Evolutionary conservation across 2,888 invertebrate genomes (phyloP), one percentile per base, ranked within the genome.

Genomic region (Spicauda simplicius): DNA sequence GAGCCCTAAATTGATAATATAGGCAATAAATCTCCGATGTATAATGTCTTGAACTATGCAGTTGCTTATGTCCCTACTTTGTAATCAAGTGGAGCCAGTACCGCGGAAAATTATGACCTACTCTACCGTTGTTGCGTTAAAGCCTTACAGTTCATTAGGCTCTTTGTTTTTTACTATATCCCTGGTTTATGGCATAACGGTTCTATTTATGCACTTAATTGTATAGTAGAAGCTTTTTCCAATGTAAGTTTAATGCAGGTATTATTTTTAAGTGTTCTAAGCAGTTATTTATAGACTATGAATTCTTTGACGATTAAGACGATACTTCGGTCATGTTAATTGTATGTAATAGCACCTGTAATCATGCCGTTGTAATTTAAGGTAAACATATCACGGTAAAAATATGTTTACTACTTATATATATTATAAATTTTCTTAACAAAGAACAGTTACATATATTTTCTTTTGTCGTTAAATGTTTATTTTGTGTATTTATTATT

Each of bases 51-150:
- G 8, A 33, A 33, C 7, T 33, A 33, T 33, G 33, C 10, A 33
- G 8, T 33, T 30, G 7, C 4, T 7, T 33, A 33, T 33, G 33
- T 33, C 33, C 33, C 33, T 33, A 48, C 33, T 11, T 5, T 56
- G 56, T 37, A 18, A 33, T 56, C 56, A n/a, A 33, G 56, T 33
- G 7, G 33, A 18, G 56, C 11, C 33, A 56, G 56, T 56, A 10
- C 56, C 56, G 56, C 18, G 56, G 56, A 56, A 56, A 56, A 56
- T 56, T 33, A 14, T 56, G 33, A 33, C 56, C 30, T 56, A 33
- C 16, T 33, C 25, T 20, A 37, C 56, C 56, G 37, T 56, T 37
- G 33, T 37, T 56, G 56, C 56, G 14, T 56, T 25, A n/a, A 33
- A 56, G 16, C 37, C 16, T 56, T 25, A n/a, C 48, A 48, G 48